These are phyloP conservation scores for Mus caroli DNA, from an alignment of 2,797 vertebrate genomes.

Conservation along the genomic window DNA sequence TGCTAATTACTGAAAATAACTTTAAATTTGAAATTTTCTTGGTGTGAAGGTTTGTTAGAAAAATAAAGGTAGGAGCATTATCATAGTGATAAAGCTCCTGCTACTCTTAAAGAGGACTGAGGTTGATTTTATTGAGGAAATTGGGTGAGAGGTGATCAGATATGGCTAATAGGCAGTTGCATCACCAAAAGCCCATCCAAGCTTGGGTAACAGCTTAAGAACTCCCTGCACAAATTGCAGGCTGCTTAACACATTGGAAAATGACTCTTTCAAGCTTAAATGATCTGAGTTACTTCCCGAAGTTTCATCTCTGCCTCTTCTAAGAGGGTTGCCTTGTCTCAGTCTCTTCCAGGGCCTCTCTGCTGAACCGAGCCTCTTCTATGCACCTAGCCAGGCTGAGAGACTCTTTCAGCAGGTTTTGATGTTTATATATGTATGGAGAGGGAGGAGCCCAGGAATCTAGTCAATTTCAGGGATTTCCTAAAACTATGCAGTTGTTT, in stretches of 20 bases:
- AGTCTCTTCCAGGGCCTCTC: not conserved
- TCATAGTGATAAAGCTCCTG: not conserved
- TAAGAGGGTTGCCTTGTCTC: not conserved
- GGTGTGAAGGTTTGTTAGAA: not conserved
- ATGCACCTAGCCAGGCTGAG: not conserved
- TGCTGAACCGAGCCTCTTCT: not conserved
- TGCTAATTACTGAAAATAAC: not conserved
- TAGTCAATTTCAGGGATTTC: no score
- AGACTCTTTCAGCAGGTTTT: not conserved
- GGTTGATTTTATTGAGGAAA: not conserved
- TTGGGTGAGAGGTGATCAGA: not conserved
- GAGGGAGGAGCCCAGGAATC: not conserved
- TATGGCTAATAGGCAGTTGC: not conserved
- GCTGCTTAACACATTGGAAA: not conserved
- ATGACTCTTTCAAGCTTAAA: not conserved
- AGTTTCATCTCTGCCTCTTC: not conserved
- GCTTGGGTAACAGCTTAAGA: not conserved
- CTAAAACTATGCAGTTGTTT: not conserved
- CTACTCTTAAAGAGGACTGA: not conserved
- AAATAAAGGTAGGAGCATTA: not conserved
- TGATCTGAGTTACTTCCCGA: not conserved
- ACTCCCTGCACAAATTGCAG: not conserved
- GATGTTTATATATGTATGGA: not conserved
- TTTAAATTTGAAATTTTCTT: not conserved
- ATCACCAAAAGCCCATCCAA: not conserved